Conservation (phyloP, 2,113 vertebrate genomes). For the Leptobrachium ailaonicum region DNA sequence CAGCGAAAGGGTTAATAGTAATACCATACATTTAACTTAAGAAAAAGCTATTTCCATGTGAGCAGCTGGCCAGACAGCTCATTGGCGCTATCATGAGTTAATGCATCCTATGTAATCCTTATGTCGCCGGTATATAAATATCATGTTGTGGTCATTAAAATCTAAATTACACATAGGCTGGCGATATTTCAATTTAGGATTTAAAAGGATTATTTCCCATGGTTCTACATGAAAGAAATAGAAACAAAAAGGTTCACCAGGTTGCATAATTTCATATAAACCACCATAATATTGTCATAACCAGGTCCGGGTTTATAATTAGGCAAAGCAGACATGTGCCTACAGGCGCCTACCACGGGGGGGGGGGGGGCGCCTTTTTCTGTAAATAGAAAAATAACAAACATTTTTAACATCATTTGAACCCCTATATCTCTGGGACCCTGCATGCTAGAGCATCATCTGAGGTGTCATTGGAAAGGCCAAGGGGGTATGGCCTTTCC, state of each 20-base stretch:
- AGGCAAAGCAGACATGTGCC: too few species aligned
- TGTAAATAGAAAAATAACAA: too few species aligned
- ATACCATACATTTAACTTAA: background rate
- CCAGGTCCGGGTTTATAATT: too few species aligned
- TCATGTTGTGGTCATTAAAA: constrained; percentile 8
- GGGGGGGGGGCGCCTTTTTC: too few species aligned
- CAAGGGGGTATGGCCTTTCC: too few species aligned
- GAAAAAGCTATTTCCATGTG: background rate
- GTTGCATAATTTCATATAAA: background rate
- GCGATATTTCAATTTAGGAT: background rate
- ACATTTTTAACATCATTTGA: too few species aligned
- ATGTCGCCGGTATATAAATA: constrained; percentile 2
- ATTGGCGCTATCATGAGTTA: background rate
- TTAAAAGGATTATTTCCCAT: background rate
- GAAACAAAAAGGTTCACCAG: background rate
- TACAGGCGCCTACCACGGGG: too few species aligned
- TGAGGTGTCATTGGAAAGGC: too few species aligned
- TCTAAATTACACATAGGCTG: background rate
- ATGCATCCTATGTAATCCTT: background rate
- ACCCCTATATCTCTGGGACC: too few species aligned
- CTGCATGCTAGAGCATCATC: too few species aligned
- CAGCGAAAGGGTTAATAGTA: too few species aligned
- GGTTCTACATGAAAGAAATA: background rate
- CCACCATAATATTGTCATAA: background rate
- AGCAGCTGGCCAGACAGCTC: background rate